Evolutionary conservation across 2,797 vertebrate genomes (phyloP).

Genomic region (Brotula barbata): DNA sequence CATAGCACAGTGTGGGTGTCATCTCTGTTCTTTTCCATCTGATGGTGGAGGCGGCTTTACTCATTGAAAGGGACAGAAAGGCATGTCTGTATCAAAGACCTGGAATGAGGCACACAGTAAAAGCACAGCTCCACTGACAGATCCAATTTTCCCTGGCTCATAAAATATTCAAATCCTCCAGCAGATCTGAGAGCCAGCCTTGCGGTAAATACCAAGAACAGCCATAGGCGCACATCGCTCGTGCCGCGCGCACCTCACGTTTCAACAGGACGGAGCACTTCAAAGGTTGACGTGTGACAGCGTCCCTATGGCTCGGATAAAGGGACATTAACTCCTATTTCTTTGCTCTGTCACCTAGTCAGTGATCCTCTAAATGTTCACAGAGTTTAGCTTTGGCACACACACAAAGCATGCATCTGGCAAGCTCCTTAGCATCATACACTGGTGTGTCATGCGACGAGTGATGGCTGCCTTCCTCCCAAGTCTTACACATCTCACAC

Average conservation of each 20-base stretch:
- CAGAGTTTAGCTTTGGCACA: constrained; percentile 75
- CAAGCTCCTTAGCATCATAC: constrained; percentile 69
- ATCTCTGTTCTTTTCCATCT: constrained; percentile 59
- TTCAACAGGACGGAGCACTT: constrained; percentile 66
- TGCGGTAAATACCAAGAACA: constrained; percentile 73
- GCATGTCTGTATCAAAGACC: constrained; percentile 78
- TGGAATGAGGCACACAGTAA: constrained; percentile 65
- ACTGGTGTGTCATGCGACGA: constrained; percentile 68
- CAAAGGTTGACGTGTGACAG: constrained; percentile 63
- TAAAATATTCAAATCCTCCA: constrained; percentile 85
- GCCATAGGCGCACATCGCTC: constrained; percentile 61
- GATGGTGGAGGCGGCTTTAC: constrained; percentile 57
- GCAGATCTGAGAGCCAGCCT: constrained; percentile 73
- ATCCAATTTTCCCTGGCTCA: constrained; percentile 81
- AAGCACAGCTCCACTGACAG: constrained; percentile 76
- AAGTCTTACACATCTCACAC: constrained; percentile 62
- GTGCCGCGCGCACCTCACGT: constrained; percentile 53
- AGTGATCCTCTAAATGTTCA: constrained; percentile 78
- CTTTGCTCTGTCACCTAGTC: constrained; percentile 70
- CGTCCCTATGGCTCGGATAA: constrained; percentile 71
- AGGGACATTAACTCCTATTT: constrained; percentile 75
- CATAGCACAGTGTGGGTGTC: constrained; percentile 60
- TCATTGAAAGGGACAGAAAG: constrained; percentile 74
- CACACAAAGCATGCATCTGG: constrained; percentile 70
- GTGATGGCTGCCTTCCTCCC: constrained; percentile 62